Evolutionary conservation across 37 sponge, comb jelly and placozoan genomes (phyloP).

Genomic region (Agelas oroides): DNA sequence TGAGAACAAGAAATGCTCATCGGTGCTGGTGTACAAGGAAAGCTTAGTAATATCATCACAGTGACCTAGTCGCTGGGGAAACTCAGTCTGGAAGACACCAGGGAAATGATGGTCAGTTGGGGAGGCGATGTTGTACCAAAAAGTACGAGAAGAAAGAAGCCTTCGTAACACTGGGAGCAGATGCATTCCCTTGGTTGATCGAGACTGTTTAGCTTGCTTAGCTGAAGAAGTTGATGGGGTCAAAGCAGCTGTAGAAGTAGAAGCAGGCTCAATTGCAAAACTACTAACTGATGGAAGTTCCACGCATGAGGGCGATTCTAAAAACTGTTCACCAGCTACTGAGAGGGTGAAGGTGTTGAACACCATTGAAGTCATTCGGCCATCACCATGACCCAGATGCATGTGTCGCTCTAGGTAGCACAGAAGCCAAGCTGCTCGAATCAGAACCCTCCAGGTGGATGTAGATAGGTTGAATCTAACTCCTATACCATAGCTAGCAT

Average conservation of each 20-base stretch:
- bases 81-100: constrained; percentile 8
- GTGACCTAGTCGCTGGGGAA: constrained; percentile 37
- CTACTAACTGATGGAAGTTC: neutral
- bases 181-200: constrained; percentile 31
- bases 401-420: constrained; percentile 20
- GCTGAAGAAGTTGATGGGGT: neutral
- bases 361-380: neutral
- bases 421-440: constrained; percentile 40
- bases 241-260: neutral
- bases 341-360: constrained; percentile 31
- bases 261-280: neutral
- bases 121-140: constrained; percentile 16
- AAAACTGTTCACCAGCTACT: constrained; percentile 8
- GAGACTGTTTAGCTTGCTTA: neutral
- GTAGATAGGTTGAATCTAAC: neutral
- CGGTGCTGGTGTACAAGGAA: neutral
- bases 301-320: neutral
- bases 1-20: constrained; percentile 35
- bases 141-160: constrained; percentile 5
- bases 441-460: constrained; percentile 14
- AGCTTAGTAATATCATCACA: constrained; percentile 6
- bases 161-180: constrained; percentile 2
- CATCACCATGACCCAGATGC: constrained; percentile 31
- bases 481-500: constrained; percentile 12
- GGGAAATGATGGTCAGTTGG: constrained; percentile 33